These are phyloP conservation scores for Drosophila nr. medialis DNA, from an alignment of 2,888 invertebrate genomes.

Conservation along the genomic window DNA sequence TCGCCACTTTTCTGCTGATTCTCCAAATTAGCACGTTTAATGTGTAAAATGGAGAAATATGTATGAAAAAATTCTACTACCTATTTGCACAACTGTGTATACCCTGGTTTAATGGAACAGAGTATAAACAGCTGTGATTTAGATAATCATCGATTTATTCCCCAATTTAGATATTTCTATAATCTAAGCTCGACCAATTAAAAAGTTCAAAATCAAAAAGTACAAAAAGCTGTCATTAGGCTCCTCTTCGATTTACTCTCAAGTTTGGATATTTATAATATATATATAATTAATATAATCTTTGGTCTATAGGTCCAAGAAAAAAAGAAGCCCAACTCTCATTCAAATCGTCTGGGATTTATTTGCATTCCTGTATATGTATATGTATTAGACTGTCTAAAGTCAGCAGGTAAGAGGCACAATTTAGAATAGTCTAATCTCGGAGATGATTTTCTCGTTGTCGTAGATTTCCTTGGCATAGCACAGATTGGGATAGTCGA, in stretches of 20 bases:
- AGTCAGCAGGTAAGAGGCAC: not conserved
- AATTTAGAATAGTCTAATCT: constrained; percentile 24
- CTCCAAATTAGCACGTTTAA: constrained; percentile 10
- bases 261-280: not conserved
- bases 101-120: no score
- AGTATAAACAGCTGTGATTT: no score
- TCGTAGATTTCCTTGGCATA: constrained; percentile 52
- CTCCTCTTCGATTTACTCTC: not conserved
- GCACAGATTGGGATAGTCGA: constrained; percentile 59
- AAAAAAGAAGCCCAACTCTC: constrained; percentile 1
- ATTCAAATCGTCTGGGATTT: constrained; percentile 14
- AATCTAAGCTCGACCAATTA: no score
- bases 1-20: not conserved
- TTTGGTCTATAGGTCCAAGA: not conserved
- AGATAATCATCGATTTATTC: no score
- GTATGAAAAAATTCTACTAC: not conserved
- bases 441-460: constrained; percentile 35
- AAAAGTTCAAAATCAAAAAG: not conserved
- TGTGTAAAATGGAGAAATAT: constrained; percentile 17
- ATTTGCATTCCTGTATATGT: not conserved
- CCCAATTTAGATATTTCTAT: no score
- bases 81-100: not conserved
- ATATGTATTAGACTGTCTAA: not conserved
- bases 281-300: not conserved
- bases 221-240: not conserved